These are phyloP conservation scores for Carollia perspicillata DNA, from an alignment of 2,113 vertebrate species.

Conservation along the genomic window DNA sequence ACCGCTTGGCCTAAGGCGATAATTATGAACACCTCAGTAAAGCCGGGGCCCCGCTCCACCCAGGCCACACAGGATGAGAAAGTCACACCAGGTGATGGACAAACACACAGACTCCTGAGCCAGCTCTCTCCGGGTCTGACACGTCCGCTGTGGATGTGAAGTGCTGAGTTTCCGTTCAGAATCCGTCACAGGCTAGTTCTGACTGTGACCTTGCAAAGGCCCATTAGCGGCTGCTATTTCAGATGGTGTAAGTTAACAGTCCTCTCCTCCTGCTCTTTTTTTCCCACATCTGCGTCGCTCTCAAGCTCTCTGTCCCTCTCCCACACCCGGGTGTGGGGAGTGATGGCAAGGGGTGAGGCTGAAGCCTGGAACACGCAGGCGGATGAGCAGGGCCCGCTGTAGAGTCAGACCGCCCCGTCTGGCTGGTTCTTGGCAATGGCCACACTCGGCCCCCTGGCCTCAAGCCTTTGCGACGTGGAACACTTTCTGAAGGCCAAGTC, in stretches of 20 bases:
- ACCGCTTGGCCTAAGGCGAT: constrained; percentile 67
- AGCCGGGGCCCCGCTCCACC: constrained; percentile 23
- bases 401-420: constrained; percentile 48
- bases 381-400: constrained; percentile 45
- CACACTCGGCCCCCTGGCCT: not conserved
- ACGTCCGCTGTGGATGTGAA: constrained; percentile 61
- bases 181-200: constrained; percentile 78
- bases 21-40: constrained; percentile 59
- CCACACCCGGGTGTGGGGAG: not conserved
- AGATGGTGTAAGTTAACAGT: constrained; percentile 75
- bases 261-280: constrained; percentile 10
- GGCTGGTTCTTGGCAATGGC: not conserved
- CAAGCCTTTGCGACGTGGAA: not conserved
- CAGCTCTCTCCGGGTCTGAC: constrained; percentile 56
- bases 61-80: constrained; percentile 1
- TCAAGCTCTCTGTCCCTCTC: constrained; percentile 39
- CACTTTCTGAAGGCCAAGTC: not conserved
- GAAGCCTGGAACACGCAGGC: not conserved
- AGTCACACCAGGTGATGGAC: not conserved
- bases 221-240: constrained; percentile 80
- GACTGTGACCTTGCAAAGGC: constrained; percentile 80
- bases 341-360: not conserved
- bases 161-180: constrained; percentile 72
- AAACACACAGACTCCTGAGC: constrained; percentile 28
- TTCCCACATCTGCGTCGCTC: not conserved